phyloP scores from a whole-genome alignment of 2,113 vertebrate genomes.

The Notiomystis cincta region DNA sequence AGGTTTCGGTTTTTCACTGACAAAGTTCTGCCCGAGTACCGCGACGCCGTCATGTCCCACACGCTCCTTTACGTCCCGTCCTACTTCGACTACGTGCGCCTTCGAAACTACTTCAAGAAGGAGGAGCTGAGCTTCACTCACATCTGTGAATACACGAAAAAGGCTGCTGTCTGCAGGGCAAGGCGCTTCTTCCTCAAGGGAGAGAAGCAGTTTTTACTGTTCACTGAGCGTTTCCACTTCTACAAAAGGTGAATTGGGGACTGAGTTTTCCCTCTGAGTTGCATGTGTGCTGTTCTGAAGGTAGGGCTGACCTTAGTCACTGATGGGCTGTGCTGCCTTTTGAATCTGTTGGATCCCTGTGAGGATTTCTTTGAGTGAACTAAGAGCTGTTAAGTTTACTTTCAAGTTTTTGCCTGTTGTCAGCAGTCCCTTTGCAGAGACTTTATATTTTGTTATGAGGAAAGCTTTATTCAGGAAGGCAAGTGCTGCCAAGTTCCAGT shows the following conservation, averaged over 20 bases:
- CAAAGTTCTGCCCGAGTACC: conserved; percentile 91
- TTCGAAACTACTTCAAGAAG: conserved; percentile 93
- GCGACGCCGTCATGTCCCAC: conserved; percentile 94
- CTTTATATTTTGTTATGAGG: neutral
- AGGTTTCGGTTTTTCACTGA: conserved; percentile 91
- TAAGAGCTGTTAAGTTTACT: neutral
- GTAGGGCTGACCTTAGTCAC: neutral
- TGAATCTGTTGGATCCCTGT: neutral
- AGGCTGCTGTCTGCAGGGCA: conserved; percentile 80
- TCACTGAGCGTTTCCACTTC: conserved; percentile 96
- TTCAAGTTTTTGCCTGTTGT: neutral
- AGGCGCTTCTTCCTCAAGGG: conserved; percentile 88
- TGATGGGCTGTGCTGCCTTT: neutral
- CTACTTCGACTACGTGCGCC: conserved; percentile 93
- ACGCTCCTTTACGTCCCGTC: conserved; percentile 90
- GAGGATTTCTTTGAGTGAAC: neutral
- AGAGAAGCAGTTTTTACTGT: conserved; percentile 87
- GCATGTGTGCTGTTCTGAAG: neutral
- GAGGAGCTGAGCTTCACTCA: conserved; percentile 85
- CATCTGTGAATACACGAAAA: conserved; percentile 88
- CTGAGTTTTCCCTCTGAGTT: neutral
- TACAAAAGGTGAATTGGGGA: conserved; percentile 85
- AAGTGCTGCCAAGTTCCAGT: neutral
- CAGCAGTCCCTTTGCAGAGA: neutral
- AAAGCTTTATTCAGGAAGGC: neutral